Conservation (phyloP, 2,113 vertebrate species). For the Daubentonia madagascariensis region DNA sequence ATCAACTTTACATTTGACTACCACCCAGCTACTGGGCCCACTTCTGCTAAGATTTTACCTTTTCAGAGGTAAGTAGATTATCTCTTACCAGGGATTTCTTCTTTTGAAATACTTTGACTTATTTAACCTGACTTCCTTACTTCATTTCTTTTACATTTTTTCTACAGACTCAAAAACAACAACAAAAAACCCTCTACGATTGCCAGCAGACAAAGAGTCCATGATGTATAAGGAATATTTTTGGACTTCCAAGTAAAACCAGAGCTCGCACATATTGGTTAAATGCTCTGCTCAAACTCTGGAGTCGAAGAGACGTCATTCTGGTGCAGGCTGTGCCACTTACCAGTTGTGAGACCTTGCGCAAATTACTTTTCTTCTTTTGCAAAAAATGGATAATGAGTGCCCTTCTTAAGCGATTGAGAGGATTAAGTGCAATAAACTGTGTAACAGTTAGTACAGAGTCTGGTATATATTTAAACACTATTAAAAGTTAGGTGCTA, state of each 20-base stretch:
- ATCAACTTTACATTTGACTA: neutral
- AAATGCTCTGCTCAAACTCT: neutral
- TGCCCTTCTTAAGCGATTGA: neutral
- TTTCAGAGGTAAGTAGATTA: neutral
- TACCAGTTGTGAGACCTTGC: neutral
- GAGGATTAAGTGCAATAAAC: neutral
- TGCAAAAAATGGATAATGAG: neutral
- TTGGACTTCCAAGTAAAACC: neutral
- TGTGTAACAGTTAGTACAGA: neutral
- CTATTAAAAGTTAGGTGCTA: neutral
- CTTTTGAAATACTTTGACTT: neutral
- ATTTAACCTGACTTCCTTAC: neutral
- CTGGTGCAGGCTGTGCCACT: neutral
- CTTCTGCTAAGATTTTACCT: neutral
- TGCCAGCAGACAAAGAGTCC: neutral
- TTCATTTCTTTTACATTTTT: neutral
- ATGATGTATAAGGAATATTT: neutral
- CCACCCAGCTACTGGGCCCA: neutral
- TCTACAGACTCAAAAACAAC: neutral
- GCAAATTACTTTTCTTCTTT: conserved; percentile 9
- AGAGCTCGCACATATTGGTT: neutral
- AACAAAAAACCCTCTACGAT: neutral
- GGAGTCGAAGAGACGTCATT: neutral
- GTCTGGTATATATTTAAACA: neutral
- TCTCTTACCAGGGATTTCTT: neutral